Evolutionary conservation across 2,797 vertebrate genomes (phyloP).

Genomic region (Sebastes iracundus): DNA sequence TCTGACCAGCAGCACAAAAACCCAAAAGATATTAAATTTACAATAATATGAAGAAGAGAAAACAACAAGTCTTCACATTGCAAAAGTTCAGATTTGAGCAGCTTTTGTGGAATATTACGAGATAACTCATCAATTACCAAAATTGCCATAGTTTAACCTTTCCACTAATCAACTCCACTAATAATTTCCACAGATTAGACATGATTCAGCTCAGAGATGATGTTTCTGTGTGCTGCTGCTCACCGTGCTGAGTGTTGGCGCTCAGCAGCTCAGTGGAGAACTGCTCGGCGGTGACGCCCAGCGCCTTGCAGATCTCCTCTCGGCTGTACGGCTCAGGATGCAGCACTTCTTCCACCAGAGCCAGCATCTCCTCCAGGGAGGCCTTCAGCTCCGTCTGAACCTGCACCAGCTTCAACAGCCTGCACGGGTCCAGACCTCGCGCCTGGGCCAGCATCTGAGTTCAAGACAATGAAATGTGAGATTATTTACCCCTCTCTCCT

Average conservation of each 20-base stretch:
- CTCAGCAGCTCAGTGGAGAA: slow-evolving; percentile 86
- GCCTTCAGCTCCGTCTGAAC: slow-evolving; percentile 86
- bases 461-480: background rate
- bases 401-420: slow-evolving; percentile 85
- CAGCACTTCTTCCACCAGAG: slow-evolving; percentile 87
- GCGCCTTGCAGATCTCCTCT: slow-evolving; percentile 89
- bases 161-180: background rate
- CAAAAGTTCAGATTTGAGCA: background rate
- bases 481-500: background rate
- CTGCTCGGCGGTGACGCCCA: slow-evolving; percentile 87
- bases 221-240: slow-evolving; percentile 47
- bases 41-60: background rate
- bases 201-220: background rate
- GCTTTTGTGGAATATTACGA: background rate
- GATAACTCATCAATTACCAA: background rate
- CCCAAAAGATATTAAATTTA: background rate
- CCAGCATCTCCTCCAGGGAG: slow-evolving; percentile 90
- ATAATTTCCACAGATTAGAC: background rate
- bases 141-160: background rate
- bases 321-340: slow-evolving; percentile 90
- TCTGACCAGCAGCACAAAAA: background rate
- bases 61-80: background rate
- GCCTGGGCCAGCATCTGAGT: slow-evolving; percentile 89
- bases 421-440: slow-evolving; percentile 83
- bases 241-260: slow-evolving; percentile 90